Base-by-base conservation (phyloP, 1,140 invertebrate genomes). In the Dendroctonus ponderosae region DNA sequence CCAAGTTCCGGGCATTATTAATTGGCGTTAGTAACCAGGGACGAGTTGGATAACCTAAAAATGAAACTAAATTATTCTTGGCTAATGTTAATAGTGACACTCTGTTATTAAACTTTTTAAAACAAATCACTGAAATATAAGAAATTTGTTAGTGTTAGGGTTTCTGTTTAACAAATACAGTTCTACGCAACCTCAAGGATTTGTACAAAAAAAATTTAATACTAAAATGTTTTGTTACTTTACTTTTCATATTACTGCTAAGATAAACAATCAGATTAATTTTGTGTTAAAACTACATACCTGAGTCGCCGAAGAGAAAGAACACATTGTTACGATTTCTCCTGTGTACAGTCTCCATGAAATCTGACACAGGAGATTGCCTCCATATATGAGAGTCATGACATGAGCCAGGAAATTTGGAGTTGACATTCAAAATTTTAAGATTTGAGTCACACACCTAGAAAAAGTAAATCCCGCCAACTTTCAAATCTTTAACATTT, bases 21-120 rank as follows among this genome's bases (percentile, higher is more conserved):
- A 63, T 50, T 11, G 71, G 66, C 11, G 62, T 69, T 15, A 72
- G 12, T 50, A 67, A 52, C 69, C 67, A 71, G 9, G 66, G 66
- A 38, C 67, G 41, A 52, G 61, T 43, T 7, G 62, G 56, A 49
- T 72, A 69, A 8, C 63, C 66, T 63, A 51, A 53, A 63, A 53
- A 54, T 53, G 7, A 39, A 12, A 58, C 12, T 15, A 54, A 52
- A 37, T 46, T 11, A 11, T 46, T 11, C 44, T 11, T 1, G 4
- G 9, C 9, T 11, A 11, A 46, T 46, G 9, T 11, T 12, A 46
- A 46, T 46, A 4, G 44, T 11, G 9, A 46, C 9, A 46, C 9
- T 9, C 9, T 46, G 44, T 46, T n/a, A n/a, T 4, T 11, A 4
- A 46, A 46, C 26, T 26, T 26, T 3, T 11, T 11, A 46, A 11